phyloP scores from a whole-genome alignment of 1,140 invertebrate species.

The Drosophila parabipectinata region DNA sequence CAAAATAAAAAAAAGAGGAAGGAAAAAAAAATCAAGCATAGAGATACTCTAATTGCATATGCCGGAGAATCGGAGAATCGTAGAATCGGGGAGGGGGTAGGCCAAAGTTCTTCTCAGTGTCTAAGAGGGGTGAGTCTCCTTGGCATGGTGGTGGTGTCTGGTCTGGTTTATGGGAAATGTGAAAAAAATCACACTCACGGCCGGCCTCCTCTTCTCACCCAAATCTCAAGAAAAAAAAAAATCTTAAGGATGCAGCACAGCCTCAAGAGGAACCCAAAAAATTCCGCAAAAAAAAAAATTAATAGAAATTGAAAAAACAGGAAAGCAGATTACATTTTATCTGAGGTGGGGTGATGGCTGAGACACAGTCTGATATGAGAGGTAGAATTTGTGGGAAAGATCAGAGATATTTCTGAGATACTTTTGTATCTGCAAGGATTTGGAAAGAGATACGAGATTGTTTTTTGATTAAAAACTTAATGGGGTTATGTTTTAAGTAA shows the following conservation, averaged over 20 bases:
- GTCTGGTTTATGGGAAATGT: slow-evolving; percentile 41
- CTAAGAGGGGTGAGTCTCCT: slow-evolving; percentile 31
- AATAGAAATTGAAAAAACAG: slow-evolving; percentile 40
- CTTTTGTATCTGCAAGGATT: not conserved
- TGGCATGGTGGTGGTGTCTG: slow-evolving; percentile 6
- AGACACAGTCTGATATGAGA: not conserved
- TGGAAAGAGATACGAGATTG: not conserved
- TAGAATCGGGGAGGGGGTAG: slow-evolving; percentile 6
- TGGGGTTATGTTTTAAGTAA: not conserved
- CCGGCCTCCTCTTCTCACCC: not conserved
- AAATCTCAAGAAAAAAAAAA: slow-evolving; percentile 8
- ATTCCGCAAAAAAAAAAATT: slow-evolving; percentile 24
- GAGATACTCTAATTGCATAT: slow-evolving; percentile 56
- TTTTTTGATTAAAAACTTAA: not conserved
- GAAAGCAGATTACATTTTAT: slow-evolving; percentile 49
- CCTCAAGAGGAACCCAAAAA: slow-evolving; percentile 15
- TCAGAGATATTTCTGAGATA: slow-evolving; percentile 8
- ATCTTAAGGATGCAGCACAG: slow-evolving; percentile 25
- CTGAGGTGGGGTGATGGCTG: not conserved
- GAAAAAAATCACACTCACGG: slow-evolving; percentile 47
- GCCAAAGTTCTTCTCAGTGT: slow-evolving; percentile 36
- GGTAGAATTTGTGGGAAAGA: slow-evolving; percentile 5
- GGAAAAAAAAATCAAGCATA: slow-evolving; percentile 37
- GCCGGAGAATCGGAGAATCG: not conserved
- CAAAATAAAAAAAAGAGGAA: slow-evolving; percentile 13